Evolutionary conservation across 1,140 invertebrate genomes (phyloP).

Genomic region (Temnothorax curvispinosus): DNA sequence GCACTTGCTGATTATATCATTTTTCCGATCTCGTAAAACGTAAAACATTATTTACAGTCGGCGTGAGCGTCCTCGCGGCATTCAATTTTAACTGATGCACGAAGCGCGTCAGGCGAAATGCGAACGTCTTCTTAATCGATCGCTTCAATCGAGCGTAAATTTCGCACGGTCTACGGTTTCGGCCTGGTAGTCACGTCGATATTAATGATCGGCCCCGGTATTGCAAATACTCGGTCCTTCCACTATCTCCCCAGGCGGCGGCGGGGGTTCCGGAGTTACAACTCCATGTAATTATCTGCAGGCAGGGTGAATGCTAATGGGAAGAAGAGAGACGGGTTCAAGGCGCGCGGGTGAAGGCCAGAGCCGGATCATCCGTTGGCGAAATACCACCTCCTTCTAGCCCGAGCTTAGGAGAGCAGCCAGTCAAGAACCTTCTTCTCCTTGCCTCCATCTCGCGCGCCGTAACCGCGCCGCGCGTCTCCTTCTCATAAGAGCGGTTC

Average conservation of each 20-base stretch:
- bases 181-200: conserved; percentile 72
- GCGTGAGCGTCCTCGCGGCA: not conserved
- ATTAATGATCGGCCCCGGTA: conserved; percentile 74
- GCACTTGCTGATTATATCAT: too few relatives aligned
- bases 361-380: conserved; percentile 62
- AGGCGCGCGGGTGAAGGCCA: conserved; percentile 45
- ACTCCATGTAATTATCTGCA: conserved; percentile 77
- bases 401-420: conserved; percentile 59
- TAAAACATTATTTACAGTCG: not conserved
- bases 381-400: conserved; percentile 56
- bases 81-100: conserved; percentile 32
- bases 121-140: conserved; percentile 46
- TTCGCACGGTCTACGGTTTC: conserved; percentile 64
- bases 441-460: not conserved
- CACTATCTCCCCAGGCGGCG: conserved; percentile 55
- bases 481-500: conserved; percentile 36
- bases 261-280: conserved; percentile 70
- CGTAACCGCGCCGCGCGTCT: not conserved
- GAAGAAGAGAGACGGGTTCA: conserved; percentile 68
- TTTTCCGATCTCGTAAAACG: not conserved
- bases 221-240: conserved; percentile 62
- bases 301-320: conserved; percentile 76
- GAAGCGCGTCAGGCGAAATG: not conserved
- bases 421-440: conserved; percentile 57
- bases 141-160: conserved; percentile 53